These are phyloP conservation scores for Serripes groenlandicus DNA, from an alignment of 2,888 invertebrate species.

Conservation along the genomic window DNA sequence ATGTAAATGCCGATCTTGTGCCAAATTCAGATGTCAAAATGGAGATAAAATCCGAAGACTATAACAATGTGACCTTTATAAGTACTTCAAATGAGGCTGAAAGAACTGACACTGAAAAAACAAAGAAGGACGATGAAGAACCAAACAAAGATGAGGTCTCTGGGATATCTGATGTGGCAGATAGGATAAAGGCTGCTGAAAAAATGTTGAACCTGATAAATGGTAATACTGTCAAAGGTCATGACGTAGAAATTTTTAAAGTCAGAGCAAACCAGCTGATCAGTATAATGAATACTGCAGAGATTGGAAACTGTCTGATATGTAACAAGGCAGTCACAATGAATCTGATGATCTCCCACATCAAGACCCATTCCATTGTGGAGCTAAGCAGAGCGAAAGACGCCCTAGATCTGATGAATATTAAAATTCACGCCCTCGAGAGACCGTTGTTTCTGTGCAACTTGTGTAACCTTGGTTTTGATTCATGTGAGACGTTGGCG, in stretches of 20 bases:
- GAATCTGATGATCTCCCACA: conserved; percentile 1
- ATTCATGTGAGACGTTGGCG: conserved; percentile 16
- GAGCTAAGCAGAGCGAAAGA: background rate
- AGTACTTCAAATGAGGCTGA: too few relatives aligned
- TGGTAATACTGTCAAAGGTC: too few relatives aligned
- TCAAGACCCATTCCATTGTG: conserved; percentile 16
- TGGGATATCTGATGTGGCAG: too few relatives aligned
- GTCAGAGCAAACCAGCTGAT: conserved; percentile 18
- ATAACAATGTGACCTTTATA: too few relatives aligned
- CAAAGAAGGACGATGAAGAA: too few relatives aligned
- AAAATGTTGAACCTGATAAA: too few relatives aligned
- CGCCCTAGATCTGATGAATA: background rate
- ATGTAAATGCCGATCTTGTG: too few relatives aligned
- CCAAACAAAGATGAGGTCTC: too few relatives aligned
- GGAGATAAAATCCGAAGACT: too few relatives aligned
- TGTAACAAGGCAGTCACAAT: conserved; percentile 8
- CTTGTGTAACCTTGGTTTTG: conserved; percentile 41
- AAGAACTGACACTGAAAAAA: too few relatives aligned
- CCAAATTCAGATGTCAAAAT: too few relatives aligned
- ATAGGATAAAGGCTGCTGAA: too few relatives aligned
- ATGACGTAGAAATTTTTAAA: background rate
- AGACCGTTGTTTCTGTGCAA: conserved; percentile 46
- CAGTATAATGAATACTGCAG: background rate
- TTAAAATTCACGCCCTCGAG: background rate
- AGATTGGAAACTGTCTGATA: conserved; percentile 22